phyloP scores from a whole-genome alignment of 2,888 invertebrate genomes.

The Trilocha varians region DNA sequence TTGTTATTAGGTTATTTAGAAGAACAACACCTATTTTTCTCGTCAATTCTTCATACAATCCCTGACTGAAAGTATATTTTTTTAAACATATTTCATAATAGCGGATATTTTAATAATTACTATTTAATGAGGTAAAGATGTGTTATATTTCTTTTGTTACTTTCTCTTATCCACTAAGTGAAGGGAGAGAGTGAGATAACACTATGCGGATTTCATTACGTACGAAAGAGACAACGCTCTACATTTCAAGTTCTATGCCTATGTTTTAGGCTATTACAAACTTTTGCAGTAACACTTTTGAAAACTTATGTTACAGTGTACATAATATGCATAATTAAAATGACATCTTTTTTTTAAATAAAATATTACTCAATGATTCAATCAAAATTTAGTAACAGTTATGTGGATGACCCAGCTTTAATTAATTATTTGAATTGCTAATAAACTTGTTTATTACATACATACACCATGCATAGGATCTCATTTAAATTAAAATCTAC shows the following conservation, averaged over 20 bases:
- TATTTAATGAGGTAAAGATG: slow-evolving; percentile 49
- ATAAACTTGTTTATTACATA: slow-evolving; percentile 7
- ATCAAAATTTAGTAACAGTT: slow-evolving; percentile 13
- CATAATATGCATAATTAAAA: slow-evolving; percentile 5
- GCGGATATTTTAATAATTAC: slow-evolving; percentile 31
- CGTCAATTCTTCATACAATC: too few relatives aligned
- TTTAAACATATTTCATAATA: slow-evolving; percentile 18
- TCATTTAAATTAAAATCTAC: too few relatives aligned
- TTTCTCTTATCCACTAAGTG: slow-evolving; percentile 69
- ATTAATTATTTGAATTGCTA: slow-evolving; percentile 17
- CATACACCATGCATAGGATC: too few relatives aligned
- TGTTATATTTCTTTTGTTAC: slow-evolving; percentile 70
- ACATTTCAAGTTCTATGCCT: slow-evolving; percentile 35
- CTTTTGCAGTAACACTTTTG: slow-evolving; percentile 29
- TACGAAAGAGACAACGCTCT: slow-evolving; percentile 48
- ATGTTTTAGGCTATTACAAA: slow-evolving; percentile 35
- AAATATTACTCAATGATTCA: slow-evolving; percentile 9
- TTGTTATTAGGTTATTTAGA: too few relatives aligned
- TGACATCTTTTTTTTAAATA: slow-evolving; percentile 6
- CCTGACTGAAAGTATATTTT: too few relatives aligned
- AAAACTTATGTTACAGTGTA: slow-evolving; percentile 5
- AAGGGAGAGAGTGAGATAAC: slow-evolving; percentile 58
- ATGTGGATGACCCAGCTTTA: slow-evolving; percentile 12
- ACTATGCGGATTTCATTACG: slow-evolving; percentile 21
- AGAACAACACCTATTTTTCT: too few relatives aligned